Conservation (phyloP, 2,113 vertebrate genomes). For the Camelus dromedarius region DNA sequence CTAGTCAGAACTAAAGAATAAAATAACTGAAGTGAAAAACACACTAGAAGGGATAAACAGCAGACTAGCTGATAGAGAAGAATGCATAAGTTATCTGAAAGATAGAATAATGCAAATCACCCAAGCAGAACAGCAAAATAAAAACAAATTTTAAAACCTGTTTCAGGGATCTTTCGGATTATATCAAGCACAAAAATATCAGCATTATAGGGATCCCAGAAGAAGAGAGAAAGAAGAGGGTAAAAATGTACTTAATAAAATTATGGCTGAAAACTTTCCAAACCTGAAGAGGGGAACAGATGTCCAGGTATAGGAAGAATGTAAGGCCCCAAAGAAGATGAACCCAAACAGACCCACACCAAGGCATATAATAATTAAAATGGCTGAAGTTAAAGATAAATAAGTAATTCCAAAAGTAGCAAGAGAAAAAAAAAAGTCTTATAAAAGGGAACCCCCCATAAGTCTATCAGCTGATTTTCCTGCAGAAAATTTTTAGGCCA, state of each 20-base stretch:
- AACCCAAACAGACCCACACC: not conserved
- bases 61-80: not conserved
- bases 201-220: not conserved
- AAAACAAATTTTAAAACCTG: not conserved
- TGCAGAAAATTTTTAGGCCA: not conserved
- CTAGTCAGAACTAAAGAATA: not conserved
- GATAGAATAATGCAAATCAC: not conserved
- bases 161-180: not conserved
- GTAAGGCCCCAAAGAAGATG: too few species aligned
- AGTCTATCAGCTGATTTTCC: not conserved
- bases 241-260: not conserved
- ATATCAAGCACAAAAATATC: not conserved
- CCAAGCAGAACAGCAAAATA: not conserved
- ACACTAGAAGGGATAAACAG: not conserved
- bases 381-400: not conserved
- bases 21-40: not conserved
- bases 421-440: not conserved
- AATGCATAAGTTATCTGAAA: not conserved
- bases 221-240: not conserved
- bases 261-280: not conserved
- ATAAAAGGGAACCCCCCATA: not conserved
- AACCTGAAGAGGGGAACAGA: not conserved
- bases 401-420: not conserved
- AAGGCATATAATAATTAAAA: not conserved
- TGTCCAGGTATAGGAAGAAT: not conserved